These are phyloP conservation scores for Phenacoccus solenopsis DNA, from an alignment of 1,140 invertebrate species.

Conservation along the genomic window DNA sequence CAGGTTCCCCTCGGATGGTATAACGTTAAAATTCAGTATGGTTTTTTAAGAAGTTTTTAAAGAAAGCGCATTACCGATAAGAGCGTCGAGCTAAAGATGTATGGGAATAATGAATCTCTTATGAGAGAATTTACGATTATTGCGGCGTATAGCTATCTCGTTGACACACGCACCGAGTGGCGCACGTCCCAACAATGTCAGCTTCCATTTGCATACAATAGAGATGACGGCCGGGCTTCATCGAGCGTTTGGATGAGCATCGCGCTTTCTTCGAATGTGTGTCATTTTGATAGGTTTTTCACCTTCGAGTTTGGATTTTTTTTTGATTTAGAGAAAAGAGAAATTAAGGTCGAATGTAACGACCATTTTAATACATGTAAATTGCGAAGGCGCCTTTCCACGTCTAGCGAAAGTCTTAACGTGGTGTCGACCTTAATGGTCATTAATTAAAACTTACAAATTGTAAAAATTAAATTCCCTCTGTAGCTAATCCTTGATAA, in stretches of 20 bases:
- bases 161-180: not conserved
- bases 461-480: too few relatives aligned
- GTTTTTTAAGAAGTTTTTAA: constrained; percentile 1
- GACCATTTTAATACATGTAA: not conserved
- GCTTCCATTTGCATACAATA: not conserved
- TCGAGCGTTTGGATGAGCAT: too few relatives aligned
- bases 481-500: too few relatives aligned
- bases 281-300: not conserved
- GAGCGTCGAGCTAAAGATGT: too few relatives aligned
- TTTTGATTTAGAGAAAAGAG: not conserved
- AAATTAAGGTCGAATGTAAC: not conserved
- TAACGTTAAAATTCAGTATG: not conserved
- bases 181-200: not conserved
- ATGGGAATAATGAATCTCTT: not conserved
- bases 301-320: not conserved
- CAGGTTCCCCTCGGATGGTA: not conserved
- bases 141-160: not conserved
- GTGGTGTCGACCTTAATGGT: too few relatives aligned
- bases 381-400: not conserved
- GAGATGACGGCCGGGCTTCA: not conserved
- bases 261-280: not conserved
- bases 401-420: not conserved
- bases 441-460: too few relatives aligned
- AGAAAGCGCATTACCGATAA: constrained; percentile 1
- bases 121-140: not conserved